Base-by-base conservation (phyloP, 64 coral and sea anemone genomes). In the Dendrophyllia cribrosa region DNA sequence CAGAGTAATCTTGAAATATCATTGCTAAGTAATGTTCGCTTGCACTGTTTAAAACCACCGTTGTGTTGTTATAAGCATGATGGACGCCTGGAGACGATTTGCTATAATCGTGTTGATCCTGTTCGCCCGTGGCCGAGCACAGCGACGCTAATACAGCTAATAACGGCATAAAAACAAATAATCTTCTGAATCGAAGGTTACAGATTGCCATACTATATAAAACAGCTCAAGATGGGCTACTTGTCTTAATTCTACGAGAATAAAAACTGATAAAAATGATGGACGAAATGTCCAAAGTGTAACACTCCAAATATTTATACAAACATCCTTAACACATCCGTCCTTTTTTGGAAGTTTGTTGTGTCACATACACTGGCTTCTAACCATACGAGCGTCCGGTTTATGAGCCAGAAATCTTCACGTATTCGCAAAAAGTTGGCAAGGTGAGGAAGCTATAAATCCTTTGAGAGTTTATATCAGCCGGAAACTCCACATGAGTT, bases 1-100 rank as follows among this genome's bases (percentile, higher is more conserved):
- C 80, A 60, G 80, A 67, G 58, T 68, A 84, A 6, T 84, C 60
- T 9, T 84, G 13, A 67, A 84, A 84, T 66, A 84, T 84, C 60
- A 84, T 9, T 4, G 60, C 62, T 63, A 84, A 84, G 19, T 50
- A 84, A 50, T 51, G 62, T 24, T 66, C 60, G 44, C 80, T 84
- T n/a, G 80, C 80, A 10, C 20, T 7, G 10, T 84, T 84, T 66
- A 84, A 84, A 84, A 68, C 19, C 7, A 84, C 80, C 10, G 80
- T 66, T 24, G 62, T 66, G 7, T 56, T 56, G 34, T 82, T 82
- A 19, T 10, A 46, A 46, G 7, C 5, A 46, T 63, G 21, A 12
- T 84, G 26, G 9, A 21, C 45, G 44, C 16, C 11, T n/a, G 43
- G 10, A 20, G 80, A 67, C 0, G 45, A 48, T 4, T 68, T 65